Conservation (phyloP, 2,113 vertebrate species). For the Pica pica region DNA sequence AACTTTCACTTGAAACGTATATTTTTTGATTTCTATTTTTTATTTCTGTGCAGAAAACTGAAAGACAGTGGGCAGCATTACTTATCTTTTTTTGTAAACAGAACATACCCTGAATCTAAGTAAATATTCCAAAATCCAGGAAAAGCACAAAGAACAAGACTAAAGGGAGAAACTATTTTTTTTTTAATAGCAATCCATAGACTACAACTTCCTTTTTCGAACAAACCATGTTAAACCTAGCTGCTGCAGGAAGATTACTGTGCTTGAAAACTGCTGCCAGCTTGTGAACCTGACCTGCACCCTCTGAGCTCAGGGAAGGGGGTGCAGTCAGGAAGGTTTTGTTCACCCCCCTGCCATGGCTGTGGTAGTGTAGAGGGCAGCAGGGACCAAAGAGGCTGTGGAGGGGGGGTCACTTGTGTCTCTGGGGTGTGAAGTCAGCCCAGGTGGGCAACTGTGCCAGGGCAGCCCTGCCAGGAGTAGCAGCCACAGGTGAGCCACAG, state of each 20-base stretch:
- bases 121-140: not conserved
- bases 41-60: not conserved
- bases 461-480: not conserved
- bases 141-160: not conserved
- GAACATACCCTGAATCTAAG: not conserved
- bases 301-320: not conserved
- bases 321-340: accelerated
- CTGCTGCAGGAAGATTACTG: not conserved
- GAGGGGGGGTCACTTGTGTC: not conserved
- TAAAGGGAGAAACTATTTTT: not conserved
- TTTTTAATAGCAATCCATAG: not conserved
- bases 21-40: not conserved
- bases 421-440: not conserved
- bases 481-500: not conserved
- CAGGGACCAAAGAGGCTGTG: not conserved
- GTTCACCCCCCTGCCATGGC: not conserved
- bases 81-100: not conserved
- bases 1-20: not conserved
- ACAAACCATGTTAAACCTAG: not conserved
- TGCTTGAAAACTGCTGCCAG: not conserved
- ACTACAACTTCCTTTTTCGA: not conserved
- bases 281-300: not conserved
- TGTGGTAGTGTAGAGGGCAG: accelerated
- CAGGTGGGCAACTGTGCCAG: not conserved
- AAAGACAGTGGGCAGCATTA: not conserved